phyloP scores from a whole-genome alignment of 2,888 invertebrate genomes.

The Diplazon laetatorius region DNA sequence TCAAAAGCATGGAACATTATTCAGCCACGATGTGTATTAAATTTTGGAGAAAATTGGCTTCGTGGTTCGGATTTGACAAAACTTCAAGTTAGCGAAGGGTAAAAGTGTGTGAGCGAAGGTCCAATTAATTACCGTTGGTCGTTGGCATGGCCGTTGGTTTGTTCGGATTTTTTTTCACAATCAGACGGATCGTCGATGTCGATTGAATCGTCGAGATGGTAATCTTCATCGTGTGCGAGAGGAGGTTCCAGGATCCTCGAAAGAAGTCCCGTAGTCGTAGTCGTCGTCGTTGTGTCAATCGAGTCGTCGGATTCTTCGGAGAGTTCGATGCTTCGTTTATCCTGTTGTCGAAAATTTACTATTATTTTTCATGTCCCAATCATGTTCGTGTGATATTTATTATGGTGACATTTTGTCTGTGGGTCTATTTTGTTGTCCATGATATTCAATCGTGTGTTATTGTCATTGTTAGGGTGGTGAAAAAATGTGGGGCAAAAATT shows the following conservation, averaged over 20 bases:
- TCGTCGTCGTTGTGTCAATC: constrained; percentile 66
- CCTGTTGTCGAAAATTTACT: constrained; percentile 65
- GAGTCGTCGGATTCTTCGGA: constrained; percentile 68
- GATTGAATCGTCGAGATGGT: constrained; percentile 61
- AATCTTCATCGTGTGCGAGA: constrained; percentile 70
- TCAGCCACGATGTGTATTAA: neutral
- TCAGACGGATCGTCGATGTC: constrained; percentile 60
- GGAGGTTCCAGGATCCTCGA: constrained; percentile 71
- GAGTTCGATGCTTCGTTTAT: constrained; percentile 75
- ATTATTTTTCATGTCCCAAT: no score
- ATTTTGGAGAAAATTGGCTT: no score
- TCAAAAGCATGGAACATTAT: no score
- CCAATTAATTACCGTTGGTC: constrained; percentile 66
- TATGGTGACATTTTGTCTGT: no score
- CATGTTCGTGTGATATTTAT: no score
- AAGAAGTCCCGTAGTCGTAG: constrained; percentile 67
- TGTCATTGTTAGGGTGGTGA: no score
- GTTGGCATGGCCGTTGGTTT: constrained; percentile 67
- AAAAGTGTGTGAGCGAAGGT: no score
- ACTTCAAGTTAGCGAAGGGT: no score
- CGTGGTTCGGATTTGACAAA: no score
- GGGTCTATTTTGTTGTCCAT: no score
- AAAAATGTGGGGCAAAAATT: no score
- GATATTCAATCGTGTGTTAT: no score
- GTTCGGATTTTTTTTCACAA: constrained; percentile 58